Evolutionary conservation across 2,888 invertebrate species (phyloP).

Genomic region (Hartigia nigra): DNA sequence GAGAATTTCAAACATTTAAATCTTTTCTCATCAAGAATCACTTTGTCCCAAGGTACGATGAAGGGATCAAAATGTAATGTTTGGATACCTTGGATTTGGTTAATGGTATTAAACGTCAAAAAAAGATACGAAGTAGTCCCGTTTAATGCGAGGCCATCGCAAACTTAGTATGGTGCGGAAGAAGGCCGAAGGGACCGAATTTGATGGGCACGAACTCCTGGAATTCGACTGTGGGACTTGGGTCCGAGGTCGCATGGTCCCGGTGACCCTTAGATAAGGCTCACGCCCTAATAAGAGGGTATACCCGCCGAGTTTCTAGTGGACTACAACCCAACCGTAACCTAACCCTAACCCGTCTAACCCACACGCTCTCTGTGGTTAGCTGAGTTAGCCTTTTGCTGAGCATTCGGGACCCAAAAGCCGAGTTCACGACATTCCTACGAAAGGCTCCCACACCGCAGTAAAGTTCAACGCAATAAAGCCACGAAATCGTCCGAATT

Average conservation of each 20-base stretch:
- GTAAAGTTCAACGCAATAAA: constrained; percentile 27
- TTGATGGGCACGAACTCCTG: constrained; percentile 48
- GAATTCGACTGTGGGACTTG: constrained; percentile 54
- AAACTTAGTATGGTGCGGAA: neutral
- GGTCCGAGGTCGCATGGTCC: constrained; percentile 57
- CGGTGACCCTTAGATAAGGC: constrained; percentile 65
- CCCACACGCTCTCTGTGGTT: constrained; percentile 49
- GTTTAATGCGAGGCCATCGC: neutral
- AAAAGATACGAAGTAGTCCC: neutral
- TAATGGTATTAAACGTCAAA: neutral
- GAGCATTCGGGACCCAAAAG: constrained; percentile 28
- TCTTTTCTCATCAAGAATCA: neutral
- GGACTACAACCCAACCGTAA: constrained; percentile 9
- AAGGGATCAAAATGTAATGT: neutral
- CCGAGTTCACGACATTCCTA: constrained; percentile 26
- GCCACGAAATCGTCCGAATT: constrained; percentile 27
- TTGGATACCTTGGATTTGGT: neutral
- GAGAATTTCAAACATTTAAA: neutral
- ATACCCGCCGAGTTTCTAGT: constrained; percentile 31
- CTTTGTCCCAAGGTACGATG: neutral
- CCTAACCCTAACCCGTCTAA: constrained; percentile 40
- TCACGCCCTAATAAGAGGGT: constrained; percentile 66
- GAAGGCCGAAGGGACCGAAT: neutral
- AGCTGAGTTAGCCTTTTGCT: constrained; percentile 28
- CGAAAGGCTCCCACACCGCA: constrained; percentile 16